Evolutionary conservation across 2,888 invertebrate genomes (phyloP).

Genomic region (Myopa testacea): DNA sequence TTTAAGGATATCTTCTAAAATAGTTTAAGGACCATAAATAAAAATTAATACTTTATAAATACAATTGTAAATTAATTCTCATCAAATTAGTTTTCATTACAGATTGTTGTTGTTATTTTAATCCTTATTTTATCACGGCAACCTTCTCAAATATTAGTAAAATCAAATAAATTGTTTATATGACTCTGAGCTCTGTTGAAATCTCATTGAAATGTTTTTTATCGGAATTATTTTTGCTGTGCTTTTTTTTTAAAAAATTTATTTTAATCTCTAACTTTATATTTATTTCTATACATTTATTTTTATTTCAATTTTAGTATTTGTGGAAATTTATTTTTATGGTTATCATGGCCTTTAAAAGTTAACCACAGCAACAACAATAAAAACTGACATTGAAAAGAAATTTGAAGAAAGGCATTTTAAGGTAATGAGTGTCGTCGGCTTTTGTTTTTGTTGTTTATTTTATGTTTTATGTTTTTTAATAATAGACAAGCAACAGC

Average conservation of each 20-base stretch:
- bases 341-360: not conserved
- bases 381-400: constrained; percentile 18
- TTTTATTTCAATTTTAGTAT: not conserved
- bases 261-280: not conserved
- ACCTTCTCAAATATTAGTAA: too few relatives aligned
- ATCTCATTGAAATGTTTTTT: not conserved
- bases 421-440: constrained; percentile 48
- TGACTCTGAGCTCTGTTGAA: not conserved
- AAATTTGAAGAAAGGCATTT: constrained; percentile 5
- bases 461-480: too few relatives aligned
- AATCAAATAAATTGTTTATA: too few relatives aligned
- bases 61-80: too few relatives aligned
- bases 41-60: too few relatives aligned
- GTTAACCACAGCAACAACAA: not conserved
- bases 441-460: constrained; percentile 1
- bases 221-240: not conserved
- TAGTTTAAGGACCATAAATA: too few relatives aligned
- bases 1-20: too few relatives aligned
- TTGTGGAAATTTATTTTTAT: not conserved
- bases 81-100: too few relatives aligned
- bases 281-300: not conserved
- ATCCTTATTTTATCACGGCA: too few relatives aligned
- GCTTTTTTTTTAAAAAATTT: constrained; percentile 3
- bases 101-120: too few relatives aligned
- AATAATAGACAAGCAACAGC: too few relatives aligned